Base-by-base conservation (phyloP, 2,888 invertebrate species). In the Polydrusus pterygomalis region DNA sequence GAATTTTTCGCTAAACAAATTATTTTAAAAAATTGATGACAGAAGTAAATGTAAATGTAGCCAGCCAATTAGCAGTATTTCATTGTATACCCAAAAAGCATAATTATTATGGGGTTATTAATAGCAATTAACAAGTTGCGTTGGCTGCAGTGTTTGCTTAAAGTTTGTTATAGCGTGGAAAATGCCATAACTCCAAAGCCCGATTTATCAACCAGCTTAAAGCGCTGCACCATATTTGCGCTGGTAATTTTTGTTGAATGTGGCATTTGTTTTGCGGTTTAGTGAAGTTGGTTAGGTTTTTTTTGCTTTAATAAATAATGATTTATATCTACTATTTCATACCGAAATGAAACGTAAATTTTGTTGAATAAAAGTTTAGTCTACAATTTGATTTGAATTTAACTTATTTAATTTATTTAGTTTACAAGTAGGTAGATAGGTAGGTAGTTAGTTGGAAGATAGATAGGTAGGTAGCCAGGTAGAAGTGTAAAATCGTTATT, bases 151-250 rank as follows among this genome's bases (percentile, higher is more conserved):
- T 65, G 51, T 47, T 65, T 47, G 65, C 15, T 10, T 51, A 68
- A 68, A 68, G 54, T 68, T 68, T 68, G 54, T 54, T 54, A 40
- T 51, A 54, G 68, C 40, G 51, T 43, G 54, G 17, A 68, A 68
- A 68, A 54, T 20, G 56, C 68, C 18, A 20, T 68, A 54, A 40
- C 30, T 54, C 40, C 9, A 40, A 51, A 54, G 13, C 38, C 17
- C 18, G 54, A 68, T 68, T 68, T 54, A 68, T 68, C 40, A 68
- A 68, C 20, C 68, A 15, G 51, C 40, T 68, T 54, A 40, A 56
- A 56, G n/a, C 43, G 43, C 56, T 54, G 38, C 68, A 54, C 18
- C 20, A 20, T 38, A 34, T 60, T 54, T 54, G n/a, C 30, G 54
- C 7, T 13, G 13, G 25, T 17, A 25, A 25, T n/a, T 54, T 54